Percentiles rank a stretch among this genome's conserved stretches.
Evolutionary conservation across 1,140 invertebrate species (phyloP).

Genomic region (Cylas formicarius): DNA sequence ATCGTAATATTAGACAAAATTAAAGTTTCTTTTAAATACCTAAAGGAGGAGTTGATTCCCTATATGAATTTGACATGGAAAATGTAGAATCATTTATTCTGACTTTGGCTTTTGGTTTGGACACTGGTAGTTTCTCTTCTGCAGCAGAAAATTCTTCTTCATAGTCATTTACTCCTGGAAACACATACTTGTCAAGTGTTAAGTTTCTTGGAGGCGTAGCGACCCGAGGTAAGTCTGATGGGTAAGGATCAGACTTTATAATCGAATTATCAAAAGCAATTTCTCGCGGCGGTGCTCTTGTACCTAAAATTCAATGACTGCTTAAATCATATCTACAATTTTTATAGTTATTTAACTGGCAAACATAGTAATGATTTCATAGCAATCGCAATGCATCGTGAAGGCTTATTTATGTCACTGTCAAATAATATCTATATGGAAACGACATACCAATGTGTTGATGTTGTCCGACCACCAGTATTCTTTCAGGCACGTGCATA

Average conservation of each 20-base stretch:
- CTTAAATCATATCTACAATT: slow-evolving; percentile 5
- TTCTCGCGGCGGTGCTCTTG: slow-evolving; percentile 72
- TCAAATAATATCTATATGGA: not conserved
- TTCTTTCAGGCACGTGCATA: slow-evolving; percentile 87
- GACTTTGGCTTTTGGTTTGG: slow-evolving; percentile 25
- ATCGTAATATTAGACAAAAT: slow-evolving; percentile 6
- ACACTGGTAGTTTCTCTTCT: slow-evolving; percentile 27
- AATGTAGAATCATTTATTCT: slow-evolving; percentile 19
- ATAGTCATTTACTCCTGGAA: slow-evolving; percentile 62
- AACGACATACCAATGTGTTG: slow-evolving; percentile 58
- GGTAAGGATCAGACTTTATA: slow-evolving; percentile 52
- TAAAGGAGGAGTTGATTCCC: slow-evolving; percentile 32
- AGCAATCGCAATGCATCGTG: slow-evolving; percentile 14
- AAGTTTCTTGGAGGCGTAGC: slow-evolving; percentile 76
- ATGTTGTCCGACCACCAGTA: slow-evolving; percentile 77
- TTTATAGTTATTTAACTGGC: not conserved
- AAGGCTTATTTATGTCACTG: not conserved
- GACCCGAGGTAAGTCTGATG: slow-evolving; percentile 56
- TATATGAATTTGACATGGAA: slow-evolving; percentile 16
- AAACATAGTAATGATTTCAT: slow-evolving; percentile 8
- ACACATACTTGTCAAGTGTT: slow-evolving; percentile 72
- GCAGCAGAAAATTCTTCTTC: slow-evolving; percentile 38
- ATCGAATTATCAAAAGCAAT: slow-evolving; percentile 76
- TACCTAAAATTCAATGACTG: slow-evolving; percentile 46
- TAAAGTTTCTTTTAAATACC: slow-evolving; percentile 19